Conservation (phyloP, 2,797 vertebrate genomes). For the Sorex maritimensis region DNA sequence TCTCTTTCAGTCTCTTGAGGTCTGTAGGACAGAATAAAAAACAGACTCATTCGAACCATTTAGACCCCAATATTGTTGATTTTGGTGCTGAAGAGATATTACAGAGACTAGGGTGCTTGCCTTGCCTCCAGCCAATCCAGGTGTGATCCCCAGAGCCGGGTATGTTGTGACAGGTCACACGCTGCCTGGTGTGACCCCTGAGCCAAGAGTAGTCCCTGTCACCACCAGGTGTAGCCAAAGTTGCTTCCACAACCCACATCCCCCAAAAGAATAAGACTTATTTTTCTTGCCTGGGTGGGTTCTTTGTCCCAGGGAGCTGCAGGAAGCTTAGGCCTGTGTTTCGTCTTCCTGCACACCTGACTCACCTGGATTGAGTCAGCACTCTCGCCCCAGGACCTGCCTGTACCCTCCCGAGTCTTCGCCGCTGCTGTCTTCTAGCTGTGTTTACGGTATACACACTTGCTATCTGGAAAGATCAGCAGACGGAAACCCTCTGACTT, state of each 20-base stretch:
- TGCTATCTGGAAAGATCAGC: constrained; percentile 75
- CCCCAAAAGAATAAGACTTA: neutral
- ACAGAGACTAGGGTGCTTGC: too few relatives aligned
- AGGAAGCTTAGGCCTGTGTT: neutral
- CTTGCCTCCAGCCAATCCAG: too few relatives aligned
- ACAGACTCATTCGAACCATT: neutral
- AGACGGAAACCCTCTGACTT: constrained; percentile 74
- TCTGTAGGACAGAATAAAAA: neutral
- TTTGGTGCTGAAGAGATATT: neutral
- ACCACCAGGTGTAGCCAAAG: too few relatives aligned
- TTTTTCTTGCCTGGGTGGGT: neutral
- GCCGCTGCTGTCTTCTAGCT: neutral
- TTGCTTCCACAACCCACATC: too few relatives aligned
- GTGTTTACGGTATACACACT: constrained; percentile 63
- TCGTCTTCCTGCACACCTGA: constrained; percentile 56
- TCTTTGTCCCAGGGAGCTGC: neutral
- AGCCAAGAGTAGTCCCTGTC: too few relatives aligned
- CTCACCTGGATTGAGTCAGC: constrained; percentile 71
- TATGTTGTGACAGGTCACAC: too few relatives aligned
- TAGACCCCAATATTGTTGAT: neutral
- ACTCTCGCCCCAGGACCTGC: constrained; percentile 64
- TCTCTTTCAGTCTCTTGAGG: neutral
- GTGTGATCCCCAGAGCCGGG: too few relatives aligned
- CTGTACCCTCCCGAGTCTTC: neutral
- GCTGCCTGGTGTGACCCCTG: too few relatives aligned